Evolutionary conservation across 35 echinoderm and acorn worm genomes (phyloP).

Genomic region (Hemicentrotus pulcherrimus): DNA sequence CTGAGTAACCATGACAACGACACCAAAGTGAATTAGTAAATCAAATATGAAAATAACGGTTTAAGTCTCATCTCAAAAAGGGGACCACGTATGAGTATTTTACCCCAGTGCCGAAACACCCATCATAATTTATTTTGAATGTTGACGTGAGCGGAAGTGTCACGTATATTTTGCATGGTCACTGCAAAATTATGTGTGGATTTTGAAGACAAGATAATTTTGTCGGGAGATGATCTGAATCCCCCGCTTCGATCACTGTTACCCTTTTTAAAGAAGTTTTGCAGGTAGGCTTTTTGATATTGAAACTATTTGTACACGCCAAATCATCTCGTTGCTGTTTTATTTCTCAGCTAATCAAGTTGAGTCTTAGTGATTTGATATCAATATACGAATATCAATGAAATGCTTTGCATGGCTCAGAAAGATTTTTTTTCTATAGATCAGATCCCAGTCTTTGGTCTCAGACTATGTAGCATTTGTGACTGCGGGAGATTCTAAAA

Average conservation of each 20-base stretch:
- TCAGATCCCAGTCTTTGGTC: neutral
- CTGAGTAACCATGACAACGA: neutral
- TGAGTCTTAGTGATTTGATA: neutral
- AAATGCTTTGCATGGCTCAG: neutral
- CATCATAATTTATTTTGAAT: neutral
- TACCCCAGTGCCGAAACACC: neutral
- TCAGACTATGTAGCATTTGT: neutral
- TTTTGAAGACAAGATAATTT: neutral
- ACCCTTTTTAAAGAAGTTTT: no score
- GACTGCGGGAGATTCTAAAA: neutral
- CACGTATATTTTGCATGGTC: neutral
- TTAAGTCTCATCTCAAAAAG: neutral
- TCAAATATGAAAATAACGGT: neutral
- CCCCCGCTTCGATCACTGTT: no score
- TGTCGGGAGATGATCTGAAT: no score
- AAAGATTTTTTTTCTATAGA: neutral
- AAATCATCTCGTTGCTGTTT: no score
- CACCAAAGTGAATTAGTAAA: neutral
- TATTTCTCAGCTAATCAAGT: neutral
- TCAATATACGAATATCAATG: no score
- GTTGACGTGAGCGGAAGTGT: neutral
- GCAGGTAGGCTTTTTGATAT: no score
- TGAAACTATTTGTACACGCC: no score
- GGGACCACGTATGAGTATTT: neutral
- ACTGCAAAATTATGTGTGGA: neutral